These are phyloP conservation scores for Sebastes iracundus DNA, from an alignment of 2,797 vertebrate species.

Conservation along the genomic window DNA sequence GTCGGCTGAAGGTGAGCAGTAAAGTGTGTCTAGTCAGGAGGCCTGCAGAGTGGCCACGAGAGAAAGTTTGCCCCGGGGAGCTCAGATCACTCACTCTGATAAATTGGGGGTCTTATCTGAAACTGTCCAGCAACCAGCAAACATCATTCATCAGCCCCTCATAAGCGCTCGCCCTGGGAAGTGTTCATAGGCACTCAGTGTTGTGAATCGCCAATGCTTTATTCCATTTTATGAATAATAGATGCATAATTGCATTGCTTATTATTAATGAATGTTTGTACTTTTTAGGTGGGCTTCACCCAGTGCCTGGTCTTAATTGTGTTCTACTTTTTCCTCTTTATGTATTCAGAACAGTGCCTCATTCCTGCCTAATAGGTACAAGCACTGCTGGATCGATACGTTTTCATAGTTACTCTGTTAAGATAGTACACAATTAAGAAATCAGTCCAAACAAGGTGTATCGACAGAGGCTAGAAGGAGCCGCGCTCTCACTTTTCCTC, in stretches of 20 bases:
- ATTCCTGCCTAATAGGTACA: conserved; percentile 2
- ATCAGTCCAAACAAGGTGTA: conserved; percentile 32
- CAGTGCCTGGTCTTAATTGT: conserved; percentile 3
- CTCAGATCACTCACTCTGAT: conserved; percentile 53
- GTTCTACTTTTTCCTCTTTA: not conserved
- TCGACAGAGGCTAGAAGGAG: conserved; percentile 3
- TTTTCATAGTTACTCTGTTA: conserved; percentile 41
- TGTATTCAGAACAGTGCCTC: conserved; percentile 1
- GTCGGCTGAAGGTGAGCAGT: not conserved
- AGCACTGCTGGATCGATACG: conserved; percentile 30
- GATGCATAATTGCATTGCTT: conserved; percentile 42
- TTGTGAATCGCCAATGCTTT: conserved; percentile 12
- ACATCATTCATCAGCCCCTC: conserved; percentile 57
- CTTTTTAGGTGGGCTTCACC: conserved; percentile 6
- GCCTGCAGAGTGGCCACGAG: not conserved
- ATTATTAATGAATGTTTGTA: conserved; percentile 51
- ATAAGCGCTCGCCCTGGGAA: conserved; percentile 30
- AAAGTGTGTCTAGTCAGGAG: not conserved
- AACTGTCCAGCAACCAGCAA: conserved; percentile 36
- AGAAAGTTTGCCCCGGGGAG: conserved; percentile 7
- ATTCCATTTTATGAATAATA: conserved; percentile 56
- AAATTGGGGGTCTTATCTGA: conserved; percentile 41
- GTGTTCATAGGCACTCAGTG: conserved; percentile 5
- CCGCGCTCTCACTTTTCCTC: not conserved
- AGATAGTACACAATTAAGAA: conserved; percentile 38